These are phyloP conservation scores for human (Homo sapiens) DNA, from an alignment of 2,113 vertebrate species.

Conservation along the genomic window GRCh38 chr13:47843501-47844000, in stretches of 20 bases:
- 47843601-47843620: neutral
- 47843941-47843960: neutral
- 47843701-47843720: neutral
- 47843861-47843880: neutral
- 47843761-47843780: constrained; percentile 1
- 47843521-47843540: neutral
- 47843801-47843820: neutral
- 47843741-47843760: neutral
- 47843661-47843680: constrained; percentile 1
- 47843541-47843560: neutral
- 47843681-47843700: constrained; percentile 9
- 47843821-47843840: constrained; percentile 10
- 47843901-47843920: neutral
- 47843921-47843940: neutral
- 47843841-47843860: neutral
- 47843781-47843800: neutral
- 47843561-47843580: neutral
- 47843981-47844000: neutral
- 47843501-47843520: neutral
- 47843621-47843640: neutral
- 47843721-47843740: neutral
- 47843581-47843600: neutral
- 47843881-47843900: neutral
- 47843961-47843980: neutral
- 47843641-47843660: neutral